Conservation (phyloP, 2,888 invertebrate genomes). For the Lymantria monacha region DNA sequence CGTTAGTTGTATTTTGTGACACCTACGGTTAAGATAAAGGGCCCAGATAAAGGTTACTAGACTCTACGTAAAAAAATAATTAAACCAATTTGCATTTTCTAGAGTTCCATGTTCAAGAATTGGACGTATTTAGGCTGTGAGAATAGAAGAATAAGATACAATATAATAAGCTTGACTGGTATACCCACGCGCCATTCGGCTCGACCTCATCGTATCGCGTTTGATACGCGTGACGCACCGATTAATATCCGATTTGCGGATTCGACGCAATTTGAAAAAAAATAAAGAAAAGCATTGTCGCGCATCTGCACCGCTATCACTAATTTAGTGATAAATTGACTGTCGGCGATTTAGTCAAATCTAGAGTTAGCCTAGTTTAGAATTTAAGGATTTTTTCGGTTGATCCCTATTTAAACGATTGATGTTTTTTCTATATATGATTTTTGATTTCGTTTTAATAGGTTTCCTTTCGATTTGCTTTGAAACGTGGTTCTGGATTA, state of each 20-base stretch:
- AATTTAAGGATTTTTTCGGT: neutral
- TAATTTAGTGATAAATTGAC: conserved; percentile 7
- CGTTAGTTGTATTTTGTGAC: too few relatives aligned
- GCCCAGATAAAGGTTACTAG: too few relatives aligned
- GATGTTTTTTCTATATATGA: neutral
- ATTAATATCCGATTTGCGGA: conserved; percentile 26
- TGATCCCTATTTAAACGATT: neutral
- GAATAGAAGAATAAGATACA: too few relatives aligned
- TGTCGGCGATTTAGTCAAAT: neutral
- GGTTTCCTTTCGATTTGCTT: neutral
- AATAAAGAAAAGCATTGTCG: too few relatives aligned
- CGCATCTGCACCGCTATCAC: conserved; percentile 11
- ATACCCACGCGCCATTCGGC: conserved; percentile 42
- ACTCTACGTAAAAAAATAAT: too few relatives aligned
- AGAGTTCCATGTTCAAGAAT: too few relatives aligned
- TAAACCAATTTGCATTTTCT: too few relatives aligned
- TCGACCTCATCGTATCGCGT: conserved; percentile 25
- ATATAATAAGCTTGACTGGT: neutral
- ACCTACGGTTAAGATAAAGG: too few relatives aligned
- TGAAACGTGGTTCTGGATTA: neutral
- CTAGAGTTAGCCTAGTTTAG: neutral
- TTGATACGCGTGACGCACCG: conserved; percentile 25
- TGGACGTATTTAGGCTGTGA: too few relatives aligned
- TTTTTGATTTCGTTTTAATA: neutral
- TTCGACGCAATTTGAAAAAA: conserved; percentile 19